Evolutionary conservation across 2,113 vertebrate genomes (phyloP), one percentile per base, ranked within the genome.

Genomic region (Pogona vitticeps): DNA sequence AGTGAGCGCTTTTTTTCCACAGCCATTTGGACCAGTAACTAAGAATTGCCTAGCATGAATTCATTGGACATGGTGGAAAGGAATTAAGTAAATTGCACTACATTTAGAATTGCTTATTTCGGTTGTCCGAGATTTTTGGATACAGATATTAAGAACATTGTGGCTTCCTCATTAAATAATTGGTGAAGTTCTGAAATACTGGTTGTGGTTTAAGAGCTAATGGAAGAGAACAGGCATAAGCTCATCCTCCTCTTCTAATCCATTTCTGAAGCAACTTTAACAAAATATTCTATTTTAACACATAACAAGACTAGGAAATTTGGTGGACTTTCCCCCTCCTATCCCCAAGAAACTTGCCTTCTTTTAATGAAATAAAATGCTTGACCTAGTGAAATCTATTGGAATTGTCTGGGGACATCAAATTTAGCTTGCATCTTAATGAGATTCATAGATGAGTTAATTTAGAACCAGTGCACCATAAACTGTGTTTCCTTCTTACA

Each of bases 381-480:
- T 81, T 91, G 84, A 93, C 88, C 63, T 91, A 84, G 89, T 92
- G 86, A 89, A 83, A 89, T 88, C 76, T 42, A 58, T 84, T 86
- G 83, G 88, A 92, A 90, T 88, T 91, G 90, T 94, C 92, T 76
- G 63, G 81, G 90, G 94, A 90, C 80, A 89, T 84, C 31, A 76
- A 91, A 92, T 91, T 93, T 91, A 91, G 91, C 83, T 90, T 93
- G 84, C 84, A 93, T 94, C 89, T 94, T 93, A 94, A 93, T 93
- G 90, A 94, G 89, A 88, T 81, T 88, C 88, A 92, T 91, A 94
- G 93, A 94, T 91, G 88, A 93, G 87, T 92, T 90, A 87, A 92
- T 93, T 94, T 91, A 89, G 91, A 94, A 85, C 81, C 85, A 80
- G 88, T 89, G 88, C 91, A 88, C 85, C 65, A 82, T 89, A 94